A percentile compares a stretch with the other conserved stretches of the same genome.
phyloP scores from a whole-genome alignment of 2,113 vertebrate species.

The Pelusios castaneus region DNA sequence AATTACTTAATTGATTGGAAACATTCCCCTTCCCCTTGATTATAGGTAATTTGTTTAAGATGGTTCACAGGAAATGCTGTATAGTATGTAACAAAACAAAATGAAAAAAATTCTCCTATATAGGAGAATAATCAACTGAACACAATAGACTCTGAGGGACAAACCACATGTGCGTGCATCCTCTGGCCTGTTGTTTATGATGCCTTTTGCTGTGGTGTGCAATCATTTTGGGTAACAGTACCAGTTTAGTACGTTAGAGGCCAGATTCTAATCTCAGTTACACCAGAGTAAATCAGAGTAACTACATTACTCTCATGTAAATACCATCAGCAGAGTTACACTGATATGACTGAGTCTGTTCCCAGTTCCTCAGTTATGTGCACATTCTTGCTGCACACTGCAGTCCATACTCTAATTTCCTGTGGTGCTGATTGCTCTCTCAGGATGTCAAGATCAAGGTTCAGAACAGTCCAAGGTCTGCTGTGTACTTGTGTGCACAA shows the following conservation, averaged over 20 bases:
- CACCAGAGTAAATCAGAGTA: slow-evolving; percentile 44
- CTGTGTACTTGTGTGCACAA: background rate
- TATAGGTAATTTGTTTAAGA: slow-evolving; percentile 52
- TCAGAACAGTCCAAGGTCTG: background rate
- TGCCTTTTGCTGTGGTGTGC: slow-evolving; percentile 15
- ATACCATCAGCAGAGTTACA: background rate
- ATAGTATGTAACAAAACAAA: slow-evolving; percentile 19
- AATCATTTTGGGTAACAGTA: slow-evolving; percentile 33
- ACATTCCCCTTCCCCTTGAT: slow-evolving; percentile 61
- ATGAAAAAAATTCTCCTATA: background rate
- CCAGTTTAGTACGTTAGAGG: slow-evolving; percentile 45
- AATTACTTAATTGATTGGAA: slow-evolving; percentile 64
- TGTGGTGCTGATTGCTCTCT: background rate
- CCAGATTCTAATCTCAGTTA: slow-evolving; percentile 42
- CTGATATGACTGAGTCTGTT: background rate
- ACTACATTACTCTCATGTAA: background rate
- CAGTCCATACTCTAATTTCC: background rate
- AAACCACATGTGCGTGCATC: background rate
- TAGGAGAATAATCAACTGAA: slow-evolving; percentile 50
- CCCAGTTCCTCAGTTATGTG: background rate
- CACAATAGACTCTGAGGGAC: background rate
- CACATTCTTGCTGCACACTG: background rate
- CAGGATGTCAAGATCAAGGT: background rate
- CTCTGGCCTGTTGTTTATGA: background rate
- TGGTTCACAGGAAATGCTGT: slow-evolving; percentile 29